Conservation (phyloP, 2,888 invertebrate species). For the Amitus sp. region DNA sequence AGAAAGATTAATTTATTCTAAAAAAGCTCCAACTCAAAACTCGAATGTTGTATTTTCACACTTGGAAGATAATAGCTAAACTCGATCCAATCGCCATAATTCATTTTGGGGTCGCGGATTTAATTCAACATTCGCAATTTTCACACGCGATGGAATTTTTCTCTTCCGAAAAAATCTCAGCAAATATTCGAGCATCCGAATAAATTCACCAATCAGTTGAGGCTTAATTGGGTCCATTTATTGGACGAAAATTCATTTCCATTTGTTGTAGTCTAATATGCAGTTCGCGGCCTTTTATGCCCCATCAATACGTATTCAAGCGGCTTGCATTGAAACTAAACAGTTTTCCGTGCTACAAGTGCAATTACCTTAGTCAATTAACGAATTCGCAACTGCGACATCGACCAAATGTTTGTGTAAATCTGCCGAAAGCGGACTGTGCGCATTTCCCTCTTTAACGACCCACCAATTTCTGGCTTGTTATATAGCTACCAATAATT, state of each 20-base stretch:
- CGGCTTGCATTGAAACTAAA: slow-evolving; percentile 3
- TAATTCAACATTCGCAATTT: too few species aligned
- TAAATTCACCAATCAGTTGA: not conserved
- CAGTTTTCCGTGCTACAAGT: slow-evolving; percentile 17
- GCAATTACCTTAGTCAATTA: slow-evolving; percentile 63
- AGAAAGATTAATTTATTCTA: too few species aligned
- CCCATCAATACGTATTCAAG: not conserved
- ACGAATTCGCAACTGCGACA: slow-evolving; percentile 60
- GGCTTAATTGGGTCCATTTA: not conserved
- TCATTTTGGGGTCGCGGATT: too few species aligned
- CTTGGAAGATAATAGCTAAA: too few species aligned
- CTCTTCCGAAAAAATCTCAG: too few species aligned
- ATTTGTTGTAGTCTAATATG: not conserved
- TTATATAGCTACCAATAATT: slow-evolving; percentile 12
- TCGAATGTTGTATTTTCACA: too few species aligned
- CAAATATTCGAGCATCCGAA: not conserved
- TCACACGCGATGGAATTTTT: too few species aligned
- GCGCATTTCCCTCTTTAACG: slow-evolving; percentile 37
- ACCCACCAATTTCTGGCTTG: slow-evolving; percentile 43
- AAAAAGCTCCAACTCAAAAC: too few species aligned
- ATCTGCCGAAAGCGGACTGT: slow-evolving; percentile 42
- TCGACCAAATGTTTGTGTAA: slow-evolving; percentile 38
- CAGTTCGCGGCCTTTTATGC: not conserved
- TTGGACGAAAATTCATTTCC: slow-evolving; percentile 1
- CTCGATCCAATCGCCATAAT: too few species aligned